A percentile compares a stretch with the other conserved stretches of the same genome.
Evolutionary conservation across 2,888 invertebrate species (phyloP).

Genomic region (Drosophila anceps): DNA sequence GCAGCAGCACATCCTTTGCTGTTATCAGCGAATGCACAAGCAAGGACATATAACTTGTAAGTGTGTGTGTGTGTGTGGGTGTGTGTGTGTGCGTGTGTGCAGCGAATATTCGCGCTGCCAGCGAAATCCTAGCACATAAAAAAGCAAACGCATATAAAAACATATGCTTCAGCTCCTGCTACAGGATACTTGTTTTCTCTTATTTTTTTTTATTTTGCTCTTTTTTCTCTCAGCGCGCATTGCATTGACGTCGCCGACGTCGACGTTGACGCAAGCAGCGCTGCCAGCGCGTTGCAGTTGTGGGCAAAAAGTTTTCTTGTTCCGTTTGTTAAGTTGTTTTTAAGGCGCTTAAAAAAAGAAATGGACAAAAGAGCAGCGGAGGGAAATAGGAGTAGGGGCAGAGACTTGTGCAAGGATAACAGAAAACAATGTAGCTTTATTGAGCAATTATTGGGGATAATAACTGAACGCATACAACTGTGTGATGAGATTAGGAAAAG

Average conservation of each 20-base stretch:
- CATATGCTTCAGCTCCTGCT: conserved; percentile 60
- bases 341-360: conserved; percentile 54
- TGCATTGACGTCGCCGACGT: conserved; percentile 37
- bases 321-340: conserved; percentile 42
- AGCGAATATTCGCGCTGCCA: conserved; percentile 42
- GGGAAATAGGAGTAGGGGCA: neutral
- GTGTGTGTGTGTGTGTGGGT: neutral
- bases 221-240: conserved; percentile 26
- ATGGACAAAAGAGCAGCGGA: conserved; percentile 17
- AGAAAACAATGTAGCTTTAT: conserved; percentile 20
- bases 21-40: conserved; percentile 53
- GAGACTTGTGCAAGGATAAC: neutral
- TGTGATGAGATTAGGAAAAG: conserved; percentile 1
- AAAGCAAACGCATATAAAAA: conserved; percentile 64
- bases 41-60: conserved; percentile 18
- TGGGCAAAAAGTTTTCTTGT: conserved; percentile 28
- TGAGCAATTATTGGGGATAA: conserved; percentile 21
- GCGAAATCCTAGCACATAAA: conserved; percentile 66
- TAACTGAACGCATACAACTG: neutral
- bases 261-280: conserved; percentile 39
- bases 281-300: conserved; percentile 33
- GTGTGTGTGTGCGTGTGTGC: conserved; percentile 12
- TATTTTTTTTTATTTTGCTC: conserved; percentile 2
- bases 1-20: conserved; percentile 41
- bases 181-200: conserved; percentile 47